Conservation (phyloP, 2,113 vertebrate species). For the Butorides virescens region DNA sequence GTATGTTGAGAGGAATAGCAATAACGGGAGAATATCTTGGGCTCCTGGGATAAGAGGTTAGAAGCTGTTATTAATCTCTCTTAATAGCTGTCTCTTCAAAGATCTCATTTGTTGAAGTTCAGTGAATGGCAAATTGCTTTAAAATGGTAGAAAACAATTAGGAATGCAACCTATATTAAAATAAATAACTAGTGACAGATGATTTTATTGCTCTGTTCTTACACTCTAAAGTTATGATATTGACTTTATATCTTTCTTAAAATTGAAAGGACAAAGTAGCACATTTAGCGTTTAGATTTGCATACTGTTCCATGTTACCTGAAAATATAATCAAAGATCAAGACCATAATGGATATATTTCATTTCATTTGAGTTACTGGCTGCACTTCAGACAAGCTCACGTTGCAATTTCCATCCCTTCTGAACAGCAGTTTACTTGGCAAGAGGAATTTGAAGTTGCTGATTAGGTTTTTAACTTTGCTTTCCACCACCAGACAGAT, state of each 20-base stretch:
- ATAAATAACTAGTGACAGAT: background rate
- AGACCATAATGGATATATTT: background rate
- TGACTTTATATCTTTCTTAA: background rate
- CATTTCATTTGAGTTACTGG: background rate
- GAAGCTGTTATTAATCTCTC: background rate
- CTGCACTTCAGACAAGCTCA: background rate
- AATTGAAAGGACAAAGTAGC: background rate
- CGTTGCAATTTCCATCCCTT: background rate
- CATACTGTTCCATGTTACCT: background rate
- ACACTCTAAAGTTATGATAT: background rate
- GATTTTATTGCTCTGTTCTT: background rate
- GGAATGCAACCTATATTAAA: background rate
- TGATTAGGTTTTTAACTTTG: background rate
- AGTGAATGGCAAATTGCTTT: background rate
- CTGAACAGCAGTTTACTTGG: background rate
- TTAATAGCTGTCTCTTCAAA: conserved; percentile 1
- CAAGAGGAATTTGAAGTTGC: background rate
- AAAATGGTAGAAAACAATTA: background rate
- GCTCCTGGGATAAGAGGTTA: background rate
- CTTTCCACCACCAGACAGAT: background rate
- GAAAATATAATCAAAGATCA: background rate
- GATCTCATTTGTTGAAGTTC: background rate
- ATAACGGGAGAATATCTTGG: background rate
- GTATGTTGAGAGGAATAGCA: background rate
- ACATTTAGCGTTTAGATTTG: background rate